Percentiles rank a stretch among this genome's conserved stretches.
These are phyloP conservation scores for Drosophila cognata DNA, from an alignment of 2,888 invertebrate species.

Conservation along the genomic window DNA sequence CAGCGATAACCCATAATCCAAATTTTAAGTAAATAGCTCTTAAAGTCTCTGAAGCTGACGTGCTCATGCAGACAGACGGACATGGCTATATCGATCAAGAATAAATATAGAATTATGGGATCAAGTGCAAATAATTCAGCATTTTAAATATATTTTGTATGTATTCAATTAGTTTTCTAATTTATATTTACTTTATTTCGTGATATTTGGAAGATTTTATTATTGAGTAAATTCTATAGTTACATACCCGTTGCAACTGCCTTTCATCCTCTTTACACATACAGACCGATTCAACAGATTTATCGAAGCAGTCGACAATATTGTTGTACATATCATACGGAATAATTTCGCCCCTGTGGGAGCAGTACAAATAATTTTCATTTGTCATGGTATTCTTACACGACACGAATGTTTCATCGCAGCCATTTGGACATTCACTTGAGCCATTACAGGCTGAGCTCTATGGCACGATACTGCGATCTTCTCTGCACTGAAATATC, in stretches of 20 bases:
- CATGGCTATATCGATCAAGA: not conserved
- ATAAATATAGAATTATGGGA: not conserved
- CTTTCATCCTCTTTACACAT: not conserved
- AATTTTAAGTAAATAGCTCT: too few relatives aligned
- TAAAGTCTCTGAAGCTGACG: not conserved
- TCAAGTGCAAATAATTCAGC: not conserved
- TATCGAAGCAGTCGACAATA: constrained; percentile 28
- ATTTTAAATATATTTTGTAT: not conserved
- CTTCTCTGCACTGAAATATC: not conserved
- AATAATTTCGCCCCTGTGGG: rapidly evolving
- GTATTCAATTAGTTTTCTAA: not conserved
- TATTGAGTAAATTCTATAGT: not conserved
- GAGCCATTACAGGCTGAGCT: not conserved
- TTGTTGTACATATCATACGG: rapidly evolving
- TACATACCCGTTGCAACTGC: constrained; percentile 1
- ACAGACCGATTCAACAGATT: constrained; percentile 25
- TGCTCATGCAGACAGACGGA: not conserved
- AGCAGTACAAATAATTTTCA: constrained; percentile 2
- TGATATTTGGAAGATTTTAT: not conserved
- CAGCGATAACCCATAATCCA: too few relatives aligned
- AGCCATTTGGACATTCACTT: constrained; percentile 26
- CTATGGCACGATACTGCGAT: rapidly evolving
- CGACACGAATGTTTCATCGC: constrained; percentile 24
- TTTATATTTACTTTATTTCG: not conserved
- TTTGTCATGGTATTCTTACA: constrained; percentile 6